Evolutionary conservation across 2,888 invertebrate species (phyloP).

Genomic region (Magallana nippona): DNA sequence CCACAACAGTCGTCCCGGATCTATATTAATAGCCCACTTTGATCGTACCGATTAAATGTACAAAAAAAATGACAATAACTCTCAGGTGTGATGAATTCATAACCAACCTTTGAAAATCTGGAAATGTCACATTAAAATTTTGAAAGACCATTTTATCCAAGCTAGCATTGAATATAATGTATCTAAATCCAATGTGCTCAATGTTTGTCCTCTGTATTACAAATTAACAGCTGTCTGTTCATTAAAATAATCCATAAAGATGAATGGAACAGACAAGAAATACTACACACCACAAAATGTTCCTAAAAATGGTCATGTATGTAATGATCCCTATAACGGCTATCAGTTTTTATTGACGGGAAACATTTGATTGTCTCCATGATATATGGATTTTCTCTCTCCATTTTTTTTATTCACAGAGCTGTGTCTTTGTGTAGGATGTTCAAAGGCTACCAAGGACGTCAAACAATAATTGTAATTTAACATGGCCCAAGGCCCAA

Average conservation of each 20-base stretch:
- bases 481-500: not conserved
- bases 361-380: not conserved
- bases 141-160: too few relatives aligned
- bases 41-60: not conserved
- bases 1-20: conserved; percentile 14
- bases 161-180: too few relatives aligned
- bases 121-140: not conserved
- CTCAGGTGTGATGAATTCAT: conserved; percentile 30
- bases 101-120: not conserved
- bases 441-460: conserved; percentile 21
- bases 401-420: not conserved
- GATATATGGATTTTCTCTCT: not conserved
- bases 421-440: conserved; percentile 2
- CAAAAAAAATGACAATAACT: not conserved
- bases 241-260: too few relatives aligned
- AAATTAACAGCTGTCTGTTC: too few relatives aligned
- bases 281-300: too few relatives aligned
- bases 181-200: too few relatives aligned
- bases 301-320: too few relatives aligned
- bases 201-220: too few relatives aligned
- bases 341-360: too few relatives aligned
- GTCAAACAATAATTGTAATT: not conserved
- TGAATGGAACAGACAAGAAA: too few relatives aligned
- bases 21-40: conserved; percentile 23
- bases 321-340: too few relatives aligned